Base-by-base conservation (phyloP, 1,140 invertebrate genomes). In the Odontomachus brunneus region DNA sequence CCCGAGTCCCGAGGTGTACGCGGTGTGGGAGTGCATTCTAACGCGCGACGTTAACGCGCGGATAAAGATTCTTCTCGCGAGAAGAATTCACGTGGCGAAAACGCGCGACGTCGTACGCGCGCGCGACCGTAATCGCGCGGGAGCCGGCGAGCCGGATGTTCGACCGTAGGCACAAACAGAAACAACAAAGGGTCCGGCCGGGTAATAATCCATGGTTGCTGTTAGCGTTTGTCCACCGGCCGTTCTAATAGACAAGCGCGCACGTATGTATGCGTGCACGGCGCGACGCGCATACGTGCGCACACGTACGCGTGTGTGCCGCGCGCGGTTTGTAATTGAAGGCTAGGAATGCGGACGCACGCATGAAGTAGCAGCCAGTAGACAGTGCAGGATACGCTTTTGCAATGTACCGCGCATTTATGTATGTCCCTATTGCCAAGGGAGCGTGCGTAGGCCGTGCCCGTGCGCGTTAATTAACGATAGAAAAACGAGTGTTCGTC, bases 281-380 rank as follows among this genome's bases (percentile, higher is more conserved):
- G 83, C 76, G 55, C 38, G 72, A 76, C 55, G 55, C 44, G 26
- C 26, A n/a, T 19, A 33, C 26, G 17, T 14, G 44, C 14, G 22
- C 17, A 14, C 24, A 14, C 5, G 9, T 65, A 67, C 29, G n/a
- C n/a, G 26, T 76, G 53, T 83, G 38, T 7, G 38, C 38, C 9
- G 38, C 38, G 78, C 72, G 82, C 62, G 60, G 84, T 84, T 59
- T 57, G 86, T 90, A 90, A 91, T 90, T 89, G 89, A 90, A 90
- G 89, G 89, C 88, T 90, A 91, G 90, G 91, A 92, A 92, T 92
- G 91, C 90, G 90, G 89, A 92, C 88, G 88, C 89, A 92, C 84
- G 89, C 90, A 90, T 91, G 86, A 90, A 90, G 89, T 90, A 89
- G 85, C 90, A 85, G 82, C 78, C 76, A 73, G 74, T 62, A 86